A percentile compares a stretch with the other conserved stretches of the same genome.
These are phyloP conservation scores for Empidonax alnorum DNA, from an alignment of 2,113 vertebrate species.

Conservation along the genomic window DNA sequence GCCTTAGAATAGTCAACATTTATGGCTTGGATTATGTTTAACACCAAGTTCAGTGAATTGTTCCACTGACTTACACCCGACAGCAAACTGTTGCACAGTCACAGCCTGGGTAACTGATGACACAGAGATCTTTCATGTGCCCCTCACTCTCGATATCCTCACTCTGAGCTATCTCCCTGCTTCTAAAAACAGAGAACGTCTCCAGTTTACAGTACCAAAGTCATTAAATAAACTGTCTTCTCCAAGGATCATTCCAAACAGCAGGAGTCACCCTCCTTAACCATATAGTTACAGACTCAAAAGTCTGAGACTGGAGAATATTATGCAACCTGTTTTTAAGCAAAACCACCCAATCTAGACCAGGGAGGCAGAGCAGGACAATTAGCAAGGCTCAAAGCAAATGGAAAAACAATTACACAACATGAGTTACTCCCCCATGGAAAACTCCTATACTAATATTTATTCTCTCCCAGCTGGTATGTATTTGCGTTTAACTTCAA, in stretches of 20 bases:
- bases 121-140: background rate
- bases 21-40: background rate
- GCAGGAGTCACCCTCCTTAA: slow-evolving; percentile 27
- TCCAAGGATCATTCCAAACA: slow-evolving; percentile 29
- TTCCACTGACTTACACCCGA: background rate
- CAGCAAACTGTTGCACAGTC: background rate
- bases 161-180: background rate
- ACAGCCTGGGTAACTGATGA: background rate
- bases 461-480: background rate
- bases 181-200: background rate
- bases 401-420: slow-evolving; percentile 20
- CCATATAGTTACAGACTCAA: background rate
- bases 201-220: slow-evolving; percentile 11
- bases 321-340: slow-evolving; percentile 48
- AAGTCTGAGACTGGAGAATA: background rate
- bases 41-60: background rate
- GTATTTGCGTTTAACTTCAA: background rate
- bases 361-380: background rate
- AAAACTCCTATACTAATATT: slow-evolving; percentile 8
- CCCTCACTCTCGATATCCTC: background rate
- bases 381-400: slow-evolving; percentile 10
- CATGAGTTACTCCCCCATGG: background rate
- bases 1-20: background rate
- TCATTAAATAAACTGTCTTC: slow-evolving; percentile 21
- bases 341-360: background rate